These are phyloP conservation scores for Ctenoplectra terminalis DNA, from an alignment of 1,140 invertebrate genomes.

Conservation along the genomic window DNA sequence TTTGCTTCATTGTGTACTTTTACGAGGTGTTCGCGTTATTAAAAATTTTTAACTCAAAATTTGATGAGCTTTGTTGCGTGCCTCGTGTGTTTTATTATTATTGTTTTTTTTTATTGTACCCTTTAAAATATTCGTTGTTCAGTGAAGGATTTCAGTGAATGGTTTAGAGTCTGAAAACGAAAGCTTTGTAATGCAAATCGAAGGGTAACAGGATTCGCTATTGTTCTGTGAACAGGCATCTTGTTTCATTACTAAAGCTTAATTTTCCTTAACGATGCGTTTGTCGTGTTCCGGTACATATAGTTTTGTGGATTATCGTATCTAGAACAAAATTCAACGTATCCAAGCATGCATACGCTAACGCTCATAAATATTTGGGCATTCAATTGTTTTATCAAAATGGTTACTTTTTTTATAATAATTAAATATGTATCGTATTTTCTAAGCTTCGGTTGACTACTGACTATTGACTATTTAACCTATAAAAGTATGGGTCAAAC, in stretches of 20 bases:
- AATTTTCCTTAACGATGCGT: slow-evolving; percentile 8
- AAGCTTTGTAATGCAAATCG: slow-evolving; percentile 24
- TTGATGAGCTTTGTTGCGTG: too few relatives aligned
- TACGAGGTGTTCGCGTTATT: slow-evolving; percentile 24
- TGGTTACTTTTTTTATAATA: too few relatives aligned
- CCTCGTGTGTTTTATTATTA: not conserved
- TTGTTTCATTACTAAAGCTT: not conserved
- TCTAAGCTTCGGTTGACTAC: too few relatives aligned
- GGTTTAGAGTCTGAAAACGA: not conserved
- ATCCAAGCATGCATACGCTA: not conserved
- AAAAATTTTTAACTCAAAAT: slow-evolving; percentile 36
- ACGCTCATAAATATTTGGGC: too few relatives aligned
- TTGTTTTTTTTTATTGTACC: not conserved
- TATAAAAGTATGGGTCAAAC: too few relatives aligned
- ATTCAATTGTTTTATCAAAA: too few relatives aligned
- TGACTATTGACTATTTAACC: too few relatives aligned
- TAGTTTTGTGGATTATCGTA: not conserved
- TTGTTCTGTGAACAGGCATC: not conserved
- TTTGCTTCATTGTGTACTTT: not conserved
- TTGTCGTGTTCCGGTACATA: not conserved
- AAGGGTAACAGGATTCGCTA: not conserved
- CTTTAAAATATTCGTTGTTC: not conserved
- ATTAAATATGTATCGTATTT: too few relatives aligned
- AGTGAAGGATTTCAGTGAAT: not conserved
- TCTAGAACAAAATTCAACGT: not conserved